Percentiles rank a stretch among this genome's conserved stretches.
Conservation (phyloP, 1,140 invertebrate genomes). For the Coptotermes formosanus region DNA sequence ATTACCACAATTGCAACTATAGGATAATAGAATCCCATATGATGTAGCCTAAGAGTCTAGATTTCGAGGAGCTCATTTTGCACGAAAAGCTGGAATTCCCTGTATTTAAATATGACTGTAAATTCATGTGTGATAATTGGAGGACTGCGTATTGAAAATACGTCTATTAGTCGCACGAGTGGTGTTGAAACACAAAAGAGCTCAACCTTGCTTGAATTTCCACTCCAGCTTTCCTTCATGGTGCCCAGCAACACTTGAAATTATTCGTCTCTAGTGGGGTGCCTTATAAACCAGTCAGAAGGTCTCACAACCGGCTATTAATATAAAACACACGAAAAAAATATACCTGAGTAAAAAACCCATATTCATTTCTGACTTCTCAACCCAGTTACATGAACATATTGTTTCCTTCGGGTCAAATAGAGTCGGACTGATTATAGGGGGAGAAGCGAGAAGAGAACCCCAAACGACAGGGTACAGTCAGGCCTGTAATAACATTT, state of each 20-base stretch:
- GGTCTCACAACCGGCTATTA: background rate
- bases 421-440: background rate
- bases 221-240: background rate
- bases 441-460: background rate
- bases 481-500: background rate
- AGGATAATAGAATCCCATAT: too few relatives aligned
- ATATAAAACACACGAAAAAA: background rate
- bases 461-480: background rate
- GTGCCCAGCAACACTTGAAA: background rate
- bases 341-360: background rate
- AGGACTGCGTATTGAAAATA: too few relatives aligned
- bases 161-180: too few relatives aligned
- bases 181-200: too few relatives aligned
- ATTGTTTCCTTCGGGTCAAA: constrained; percentile 1
- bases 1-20: too few relatives aligned
- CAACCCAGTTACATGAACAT: background rate
- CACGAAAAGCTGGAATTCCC: too few relatives aligned
- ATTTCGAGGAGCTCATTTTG: too few relatives aligned
- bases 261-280: background rate
- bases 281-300: constrained; percentile 1
- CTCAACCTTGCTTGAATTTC: too few relatives aligned
- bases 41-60: too few relatives aligned
- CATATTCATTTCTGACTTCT: background rate
- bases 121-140: too few relatives aligned
- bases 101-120: too few relatives aligned